Evolutionary conservation across 2,888 invertebrate genomes (phyloP), one percentile per base, ranked within the genome.

Genomic region (Spodoptera exigua): DNA sequence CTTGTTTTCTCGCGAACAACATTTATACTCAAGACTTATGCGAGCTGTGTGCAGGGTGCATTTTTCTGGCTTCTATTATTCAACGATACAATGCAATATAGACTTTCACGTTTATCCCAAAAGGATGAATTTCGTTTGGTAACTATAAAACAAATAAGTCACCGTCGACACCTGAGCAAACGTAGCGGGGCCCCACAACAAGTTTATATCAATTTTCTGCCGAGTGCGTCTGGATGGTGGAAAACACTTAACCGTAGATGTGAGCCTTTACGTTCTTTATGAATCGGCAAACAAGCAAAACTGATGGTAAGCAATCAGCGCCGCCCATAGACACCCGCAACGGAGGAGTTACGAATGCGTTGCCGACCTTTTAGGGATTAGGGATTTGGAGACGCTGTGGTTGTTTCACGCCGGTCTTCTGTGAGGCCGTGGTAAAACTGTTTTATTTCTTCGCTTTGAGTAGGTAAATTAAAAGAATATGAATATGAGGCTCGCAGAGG

Each of bases 141-240:
- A 36, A 10, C n/a, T 21, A 65, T 55, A 77, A 82, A 82, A 80
- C 80, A 86, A 89, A 90, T 88, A 90, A 88, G 88, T 89, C 87
- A 84, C 76, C 82, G 86, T 86, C 86, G 89, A 89, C 91, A 89
- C 88, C 90, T 90, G 90, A 83, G 83, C 85, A 89, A 91, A 89
- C 89, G 83, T 84, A 84, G 86, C 83, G 82, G 72, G 79, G 76
- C 80, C 85, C 89, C 89, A 89, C 88, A 90, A 91, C 88, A 91
- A 89, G 91, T 93, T 93, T 93, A 89, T 92, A 90, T 92, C 91
- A 93, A 93, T 93, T 93, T 93, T 93, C 93, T 85, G 84, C 89
- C 81, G 87, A 90, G 89, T 92, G 92, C 90, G 89, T 91, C 91
- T 91, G 90, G 86, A 85, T 86, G 84, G 89, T 79, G 86, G 82